Evolutionary conservation across 2,888 invertebrate genomes (phyloP).

Genomic region (Polydesmus complanatus): DNA sequence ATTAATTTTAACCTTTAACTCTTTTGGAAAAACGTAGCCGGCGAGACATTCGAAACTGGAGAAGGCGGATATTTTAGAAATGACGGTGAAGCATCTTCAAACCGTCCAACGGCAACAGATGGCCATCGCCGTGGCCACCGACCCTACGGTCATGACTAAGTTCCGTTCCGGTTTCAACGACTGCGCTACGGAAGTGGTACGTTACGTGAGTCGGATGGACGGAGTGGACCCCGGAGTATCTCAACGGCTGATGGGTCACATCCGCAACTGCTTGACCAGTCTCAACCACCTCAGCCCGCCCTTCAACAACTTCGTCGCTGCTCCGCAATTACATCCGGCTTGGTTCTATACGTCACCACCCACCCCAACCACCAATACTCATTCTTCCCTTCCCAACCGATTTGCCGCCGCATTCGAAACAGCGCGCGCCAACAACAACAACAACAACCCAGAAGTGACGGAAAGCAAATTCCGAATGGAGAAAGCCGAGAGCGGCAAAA

Average conservation of each 20-base stretch:
- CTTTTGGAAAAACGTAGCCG: too few relatives aligned
- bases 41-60: conserved; percentile 87
- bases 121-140: conserved; percentile 23
- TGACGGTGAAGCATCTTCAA: conserved; percentile 89
- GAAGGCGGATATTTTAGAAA: conserved; percentile 91
- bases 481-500: too few relatives aligned
- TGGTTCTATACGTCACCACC: too few relatives aligned
- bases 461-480: too few relatives aligned
- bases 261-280: conserved; percentile 49
- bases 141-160: conserved; percentile 23
- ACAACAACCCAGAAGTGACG: conserved; percentile 1
- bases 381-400: neutral
- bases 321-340: too few relatives aligned
- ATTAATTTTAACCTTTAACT: too few relatives aligned
- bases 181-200: conserved; percentile 40
- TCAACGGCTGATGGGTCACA: conserved; percentile 49
- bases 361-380: neutral
- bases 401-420: neutral
- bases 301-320: too few relatives aligned
- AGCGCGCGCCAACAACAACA: neutral
- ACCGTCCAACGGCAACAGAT: conserved; percentile 67
- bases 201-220: conserved; percentile 50
- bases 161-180: conserved; percentile 21
- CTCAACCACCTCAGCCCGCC: conserved; percentile 40
- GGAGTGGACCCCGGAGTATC: conserved; percentile 46